Evolutionary conservation across 35 echinoderm and acorn worm genomes (phyloP), one percentile per base, ranked within the genome.

Genomic region (Apostichopus parvimensis): DNA sequence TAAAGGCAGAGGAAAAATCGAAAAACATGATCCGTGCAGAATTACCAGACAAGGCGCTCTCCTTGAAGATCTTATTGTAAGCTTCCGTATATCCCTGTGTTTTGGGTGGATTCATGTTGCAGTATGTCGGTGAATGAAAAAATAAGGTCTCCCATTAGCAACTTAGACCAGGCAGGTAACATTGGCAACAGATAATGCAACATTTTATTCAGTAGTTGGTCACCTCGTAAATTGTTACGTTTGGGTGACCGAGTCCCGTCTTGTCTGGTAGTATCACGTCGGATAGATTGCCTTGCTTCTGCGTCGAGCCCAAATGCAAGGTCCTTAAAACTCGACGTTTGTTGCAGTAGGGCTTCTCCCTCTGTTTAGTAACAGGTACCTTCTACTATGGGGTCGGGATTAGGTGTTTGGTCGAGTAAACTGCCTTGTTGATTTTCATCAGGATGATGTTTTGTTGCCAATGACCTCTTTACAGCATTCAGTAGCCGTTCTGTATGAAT

Each of bases 61-160:
- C 21, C 57, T 87, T 87, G 83, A 87, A 87, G 9, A 87, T 87
- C 15, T 87, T 87, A 45, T 87, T 87, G 17, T 60, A 87, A 61
- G 83, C 54, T 18, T 87, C 55, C n/a, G 65, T 87, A 7, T 87
- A 87, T 6, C 83, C 83, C 17, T 87, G 83, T 9, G 83, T 87
- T 56, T 60, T 9, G 8, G 83, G 14, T 10, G 83, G 55, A 21
- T 87, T 87, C 24, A 17, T 54, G 10, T 61, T 61, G 21, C 59
- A 87, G 53, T 87, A 87, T 87, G 9, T 18, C 5, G 53, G 9
- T 62, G 55, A 12, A 9, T n/a, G 59, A 87, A 15, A 15, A 1
- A 6, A 56, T 87, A 24, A 87, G 54, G 55, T 87, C 83, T 9
- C 83, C 83, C 24, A 87, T 18, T 9, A 87, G 10, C 12, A 87